Evolutionary conservation across 2,797 vertebrate genomes (phyloP).

Genomic region (Neoniphon sammara): DNA sequence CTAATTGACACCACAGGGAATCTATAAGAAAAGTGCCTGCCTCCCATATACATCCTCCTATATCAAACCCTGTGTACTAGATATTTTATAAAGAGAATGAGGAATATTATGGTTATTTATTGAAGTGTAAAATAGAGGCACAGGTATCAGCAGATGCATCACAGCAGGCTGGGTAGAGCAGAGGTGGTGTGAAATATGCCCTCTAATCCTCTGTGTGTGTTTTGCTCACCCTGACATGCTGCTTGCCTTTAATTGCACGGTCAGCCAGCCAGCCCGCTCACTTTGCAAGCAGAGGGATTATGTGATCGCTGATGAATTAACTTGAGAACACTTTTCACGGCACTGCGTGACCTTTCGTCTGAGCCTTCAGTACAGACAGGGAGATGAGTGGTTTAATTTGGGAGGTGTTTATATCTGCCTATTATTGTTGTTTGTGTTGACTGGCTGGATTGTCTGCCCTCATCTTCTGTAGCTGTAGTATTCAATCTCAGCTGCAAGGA

Average conservation of each 20-base stretch:
- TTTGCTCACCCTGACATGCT: slow-evolving; percentile 26
- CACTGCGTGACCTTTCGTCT: slow-evolving; percentile 20
- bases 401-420: no score
- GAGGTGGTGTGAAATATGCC: slow-evolving; percentile 39
- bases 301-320: slow-evolving; percentile 43
- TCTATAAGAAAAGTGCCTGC: no score
- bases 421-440: slow-evolving; percentile 22
- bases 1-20: no score
- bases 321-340: slow-evolving; percentile 4
- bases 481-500: background rate
- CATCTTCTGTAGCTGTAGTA: background rate
- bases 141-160: background rate
- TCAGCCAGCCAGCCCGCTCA: slow-evolving; percentile 5
- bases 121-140: background rate
- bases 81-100: no score
- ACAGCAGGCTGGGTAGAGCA: slow-evolving; percentile 32
- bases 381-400: slow-evolving; percentile 13
- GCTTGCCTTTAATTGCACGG: slow-evolving; percentile 34
- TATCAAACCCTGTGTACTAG: no score
- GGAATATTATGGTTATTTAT: no score
- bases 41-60: no score
- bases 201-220: slow-evolving; percentile 66
- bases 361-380: slow-evolving; percentile 16
- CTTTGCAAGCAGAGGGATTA: slow-evolving; percentile 42
- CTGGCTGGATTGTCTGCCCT: slow-evolving; percentile 2